Conservation (phyloP, 2,797 vertebrate genomes). For the Argentina silus region DNA sequence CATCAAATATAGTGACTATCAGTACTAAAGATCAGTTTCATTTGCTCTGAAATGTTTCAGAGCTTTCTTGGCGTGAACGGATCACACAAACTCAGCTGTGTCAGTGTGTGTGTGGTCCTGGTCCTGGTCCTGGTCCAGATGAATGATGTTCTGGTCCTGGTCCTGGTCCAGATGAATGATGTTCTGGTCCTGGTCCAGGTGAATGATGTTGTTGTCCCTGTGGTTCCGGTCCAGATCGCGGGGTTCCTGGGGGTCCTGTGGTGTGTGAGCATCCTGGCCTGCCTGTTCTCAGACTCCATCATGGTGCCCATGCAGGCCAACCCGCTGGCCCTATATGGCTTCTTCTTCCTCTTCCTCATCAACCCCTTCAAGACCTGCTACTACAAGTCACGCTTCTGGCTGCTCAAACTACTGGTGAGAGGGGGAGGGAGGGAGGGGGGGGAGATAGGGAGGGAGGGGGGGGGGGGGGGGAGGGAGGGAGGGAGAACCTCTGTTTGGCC, state of each 20-base stretch:
- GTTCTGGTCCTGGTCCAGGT: no score
- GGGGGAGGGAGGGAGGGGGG: no score
- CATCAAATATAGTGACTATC: no score
- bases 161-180: no score
- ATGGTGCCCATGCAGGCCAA: constrained; percentile 90
- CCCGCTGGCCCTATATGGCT: constrained; percentile 93
- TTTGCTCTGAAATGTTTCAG: not conserved
- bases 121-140: no score
- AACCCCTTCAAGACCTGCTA: constrained; percentile 98
- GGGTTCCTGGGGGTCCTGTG: constrained; percentile 95
- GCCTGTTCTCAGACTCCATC: constrained; percentile 85
- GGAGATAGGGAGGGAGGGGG: no score
- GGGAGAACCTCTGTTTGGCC: not conserved
- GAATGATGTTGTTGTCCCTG: not conserved
- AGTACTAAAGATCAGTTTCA: no score
- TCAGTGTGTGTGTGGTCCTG: no score
- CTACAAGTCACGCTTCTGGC: constrained; percentile 99
- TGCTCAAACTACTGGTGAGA: constrained; percentile 95
- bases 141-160: no score
- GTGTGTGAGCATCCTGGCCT: constrained; percentile 95
- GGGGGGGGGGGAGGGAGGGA: no score
- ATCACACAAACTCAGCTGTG: no score
- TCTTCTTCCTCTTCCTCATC: constrained; percentile 97
- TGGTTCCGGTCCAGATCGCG: constrained; percentile 82
- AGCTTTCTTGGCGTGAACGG: not conserved